These are phyloP conservation scores for Amiota communis DNA, from an alignment of 2,888 invertebrate species.

Conservation along the genomic window DNA sequence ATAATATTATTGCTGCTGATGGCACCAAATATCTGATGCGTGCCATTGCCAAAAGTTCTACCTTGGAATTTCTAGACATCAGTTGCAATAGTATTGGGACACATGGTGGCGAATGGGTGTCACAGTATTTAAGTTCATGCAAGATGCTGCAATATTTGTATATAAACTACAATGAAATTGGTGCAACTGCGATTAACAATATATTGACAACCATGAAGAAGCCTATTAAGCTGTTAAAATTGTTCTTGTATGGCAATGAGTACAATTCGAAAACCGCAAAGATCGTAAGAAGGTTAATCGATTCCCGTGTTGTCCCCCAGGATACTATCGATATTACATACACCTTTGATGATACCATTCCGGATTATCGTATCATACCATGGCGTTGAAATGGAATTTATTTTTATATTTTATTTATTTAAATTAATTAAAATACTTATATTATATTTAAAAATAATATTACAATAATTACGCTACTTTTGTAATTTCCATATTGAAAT, in stretches of 20 bases:
- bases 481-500: too few species aligned
- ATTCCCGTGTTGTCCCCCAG: conserved; percentile 55
- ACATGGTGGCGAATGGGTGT: conserved; percentile 67
- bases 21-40: conserved; percentile 62
- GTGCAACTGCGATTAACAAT: conserved; percentile 50
- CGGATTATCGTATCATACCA: conserved; percentile 62
- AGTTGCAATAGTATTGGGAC: conserved; percentile 61
- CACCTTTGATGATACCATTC: conserved; percentile 57
- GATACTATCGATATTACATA: conserved; percentile 56
- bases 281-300: conserved; percentile 61
- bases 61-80: conserved; percentile 60
- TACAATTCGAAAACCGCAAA: conserved; percentile 55
- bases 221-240: conserved; percentile 49
- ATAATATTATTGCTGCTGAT: conserved; percentile 63
- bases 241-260: conserved; percentile 64
- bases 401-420: neutral
- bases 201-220: conserved; percentile 67
- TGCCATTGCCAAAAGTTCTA: conserved; percentile 50
- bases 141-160: conserved; percentile 57
- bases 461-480: too few species aligned
- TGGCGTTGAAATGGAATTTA: conserved; percentile 42
- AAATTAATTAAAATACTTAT: too few species aligned
- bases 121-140: conserved; percentile 59
- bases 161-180: conserved; percentile 64
- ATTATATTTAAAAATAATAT: too few species aligned